Base-by-base conservation (phyloP, 2,888 invertebrate species). In the Amphimallon solstitiale region DNA sequence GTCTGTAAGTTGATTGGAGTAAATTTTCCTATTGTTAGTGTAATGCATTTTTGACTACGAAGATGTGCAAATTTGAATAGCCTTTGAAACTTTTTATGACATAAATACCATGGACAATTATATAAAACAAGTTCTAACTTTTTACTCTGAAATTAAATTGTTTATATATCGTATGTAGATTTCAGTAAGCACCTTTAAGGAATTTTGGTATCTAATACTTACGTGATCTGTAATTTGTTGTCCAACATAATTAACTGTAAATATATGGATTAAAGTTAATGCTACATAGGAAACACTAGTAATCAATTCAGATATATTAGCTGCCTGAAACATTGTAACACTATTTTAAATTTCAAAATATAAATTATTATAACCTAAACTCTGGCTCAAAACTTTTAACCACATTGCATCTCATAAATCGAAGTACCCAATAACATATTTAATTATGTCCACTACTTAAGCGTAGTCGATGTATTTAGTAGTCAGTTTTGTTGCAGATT, bases 171-270 rank as follows among this genome's bases (percentile, higher is more conserved):
- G n/a, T n/a, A n/a, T n/a, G n/a, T n/a, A n/a, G n/a, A n/a, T n/a
- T n/a, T n/a, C n/a, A n/a, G n/a, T n/a, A n/a, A n/a, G n/a, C n/a
- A n/a, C n/a, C n/a, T n/a, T n/a, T n/a, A n/a, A n/a, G n/a, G n/a
- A n/a, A n/a, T n/a, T n/a, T n/a, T n/a, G n/a, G n/a, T n/a, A n/a
- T n/a, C n/a, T n/a, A n/a, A n/a, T 40, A 37, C 43, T 62, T 48
- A 59, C 51, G 14, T 52, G 67, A 60, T 59, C 71, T 65, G 23
- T 74, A 71, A 15, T 68, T 40, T 21, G 76, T 71, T 34, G 61
- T 64, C 29, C 76, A 71, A 49, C 70, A 70, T 6, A 70, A 54
- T 65, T 73, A 70, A 67, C 70, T 71, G 35, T 73, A 71, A 21
- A 74, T 52, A 40, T 71, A 70, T 14, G 60, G 48, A 64, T 72